A percentile compares a stretch with the other conserved stretches of the same genome.
Conservation (phyloP, 2,113 vertebrate genomes). For the Monopterus albus region DNA sequence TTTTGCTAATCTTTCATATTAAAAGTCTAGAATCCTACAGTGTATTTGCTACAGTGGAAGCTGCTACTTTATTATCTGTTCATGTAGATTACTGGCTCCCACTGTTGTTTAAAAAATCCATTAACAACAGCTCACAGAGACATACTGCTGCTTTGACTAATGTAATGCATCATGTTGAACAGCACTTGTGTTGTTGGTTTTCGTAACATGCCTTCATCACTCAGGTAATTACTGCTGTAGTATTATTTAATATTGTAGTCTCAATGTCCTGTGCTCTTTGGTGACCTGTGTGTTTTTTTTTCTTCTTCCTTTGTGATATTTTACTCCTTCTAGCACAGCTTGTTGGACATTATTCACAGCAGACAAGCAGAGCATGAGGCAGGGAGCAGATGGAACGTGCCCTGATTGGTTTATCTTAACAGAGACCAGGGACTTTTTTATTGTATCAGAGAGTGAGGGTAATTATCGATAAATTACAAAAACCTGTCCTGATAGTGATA, state of each 20-base stretch:
- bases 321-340: constrained; percentile 38
- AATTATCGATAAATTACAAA: constrained; percentile 82
- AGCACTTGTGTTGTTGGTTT: constrained; percentile 30
- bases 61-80: constrained; percentile 40
- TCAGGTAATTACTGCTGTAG: constrained; percentile 67
- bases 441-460: constrained; percentile 71
- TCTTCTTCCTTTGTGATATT: constrained; percentile 36
- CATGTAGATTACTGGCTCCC: constrained; percentile 45
- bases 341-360: constrained; percentile 58
- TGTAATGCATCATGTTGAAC: constrained; percentile 62
- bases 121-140: constrained; percentile 65
- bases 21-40: constrained; percentile 34
- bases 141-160: constrained; percentile 58
- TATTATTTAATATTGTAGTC: constrained; percentile 51
- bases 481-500: constrained; percentile 82
- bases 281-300: constrained; percentile 30
- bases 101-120: constrained; percentile 53
- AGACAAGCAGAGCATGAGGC: constrained; percentile 55
- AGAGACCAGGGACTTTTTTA: constrained; percentile 69
- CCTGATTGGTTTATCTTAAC: constrained; percentile 70
- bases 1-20: constrained; percentile 21
- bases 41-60: constrained; percentile 36
- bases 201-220: constrained; percentile 59
- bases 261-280: constrained; percentile 36
- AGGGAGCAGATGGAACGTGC: constrained; percentile 47